Evolutionary conservation across 2,797 vertebrate genomes (phyloP).

Genomic region (Adrianichthys oophorus): DNA sequence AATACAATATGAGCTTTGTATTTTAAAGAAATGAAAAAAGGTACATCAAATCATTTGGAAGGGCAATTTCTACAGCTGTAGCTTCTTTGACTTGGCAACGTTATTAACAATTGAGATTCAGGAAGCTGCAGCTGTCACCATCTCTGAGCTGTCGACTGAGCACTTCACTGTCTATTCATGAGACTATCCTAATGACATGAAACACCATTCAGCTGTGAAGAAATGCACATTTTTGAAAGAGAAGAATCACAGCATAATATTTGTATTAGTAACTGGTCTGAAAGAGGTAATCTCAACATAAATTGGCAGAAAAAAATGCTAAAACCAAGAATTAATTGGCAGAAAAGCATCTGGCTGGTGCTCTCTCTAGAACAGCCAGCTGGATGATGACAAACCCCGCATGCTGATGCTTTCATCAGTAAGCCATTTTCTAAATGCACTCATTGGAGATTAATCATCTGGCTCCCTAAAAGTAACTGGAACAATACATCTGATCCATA

Average conservation of each 20-base stretch:
- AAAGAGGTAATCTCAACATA: constrained; percentile 24
- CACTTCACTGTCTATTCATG: constrained; percentile 40
- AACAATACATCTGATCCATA: constrained; percentile 36
- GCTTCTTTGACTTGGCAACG: constrained; percentile 60
- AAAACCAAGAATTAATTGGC: constrained; percentile 28
- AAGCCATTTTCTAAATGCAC: constrained; percentile 52
- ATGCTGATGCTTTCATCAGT: constrained; percentile 52
- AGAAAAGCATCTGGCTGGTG: constrained; percentile 28
- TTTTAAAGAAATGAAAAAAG: background rate
- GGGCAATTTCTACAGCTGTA: constrained; percentile 45
- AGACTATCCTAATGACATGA: constrained; percentile 32
- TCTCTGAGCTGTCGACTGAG: constrained; percentile 54
- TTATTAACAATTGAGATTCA: constrained; percentile 48
- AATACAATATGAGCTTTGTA: background rate
- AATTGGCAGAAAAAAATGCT: constrained; percentile 27
- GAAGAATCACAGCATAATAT: constrained; percentile 16
- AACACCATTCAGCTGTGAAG: constrained; percentile 28
- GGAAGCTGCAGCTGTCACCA: constrained; percentile 64
- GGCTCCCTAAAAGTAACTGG: constrained; percentile 30
- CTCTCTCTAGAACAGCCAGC: constrained; percentile 36
- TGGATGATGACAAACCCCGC: constrained; percentile 29
- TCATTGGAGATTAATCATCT: constrained; percentile 40
- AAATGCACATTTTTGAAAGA: constrained; percentile 11
- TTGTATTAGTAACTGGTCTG: constrained; percentile 15
- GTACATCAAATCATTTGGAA: constrained; percentile 38